Evolutionary conservation across 2,797 vertebrate genomes (phyloP).

Genomic region (Scleropages formosus): DNA sequence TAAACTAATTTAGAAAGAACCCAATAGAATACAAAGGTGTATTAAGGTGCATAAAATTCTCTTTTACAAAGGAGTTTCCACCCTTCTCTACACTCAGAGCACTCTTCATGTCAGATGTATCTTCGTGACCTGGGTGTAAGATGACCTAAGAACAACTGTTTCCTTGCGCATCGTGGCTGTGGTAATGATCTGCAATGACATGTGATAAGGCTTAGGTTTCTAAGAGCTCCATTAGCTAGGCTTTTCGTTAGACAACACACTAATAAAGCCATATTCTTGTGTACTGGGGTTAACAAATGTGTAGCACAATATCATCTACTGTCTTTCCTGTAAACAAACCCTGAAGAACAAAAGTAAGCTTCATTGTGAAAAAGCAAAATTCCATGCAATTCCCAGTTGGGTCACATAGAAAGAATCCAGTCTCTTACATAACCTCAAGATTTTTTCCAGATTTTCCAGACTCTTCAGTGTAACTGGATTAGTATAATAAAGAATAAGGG

Average conservation of each 20-base stretch:
- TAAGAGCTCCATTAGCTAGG: slow-evolving; percentile 39
- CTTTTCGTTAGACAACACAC: slow-evolving; percentile 18
- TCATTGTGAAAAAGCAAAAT: too few species aligned
- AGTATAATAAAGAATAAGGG: too few species aligned
- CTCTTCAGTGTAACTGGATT: too few species aligned
- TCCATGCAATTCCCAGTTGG: too few species aligned
- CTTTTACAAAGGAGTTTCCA: slow-evolving; percentile 22
- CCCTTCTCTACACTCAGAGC: slow-evolving; percentile 38
- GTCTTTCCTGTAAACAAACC: not conserved
- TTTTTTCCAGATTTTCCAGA: too few species aligned
- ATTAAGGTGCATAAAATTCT: too few species aligned
- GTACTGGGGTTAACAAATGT: not conserved
- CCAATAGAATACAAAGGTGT: not conserved
- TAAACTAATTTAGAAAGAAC: too few species aligned
- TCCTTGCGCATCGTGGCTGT: slow-evolving; percentile 34
- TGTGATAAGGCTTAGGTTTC: too few species aligned
- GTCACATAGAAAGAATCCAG: too few species aligned
- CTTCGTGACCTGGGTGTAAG: slow-evolving; percentile 42
- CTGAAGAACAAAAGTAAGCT: too few species aligned
- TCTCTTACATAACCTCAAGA: too few species aligned
- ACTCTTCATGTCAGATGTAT: slow-evolving; percentile 48
- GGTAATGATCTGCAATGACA: slow-evolving; percentile 44
- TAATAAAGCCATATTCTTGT: not conserved
- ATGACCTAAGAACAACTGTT: slow-evolving; percentile 47
- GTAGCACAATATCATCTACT: not conserved